phyloP scores from a whole-genome alignment of 92 coral and sea anemone species.

The Blastomussa wellsi region DNA sequence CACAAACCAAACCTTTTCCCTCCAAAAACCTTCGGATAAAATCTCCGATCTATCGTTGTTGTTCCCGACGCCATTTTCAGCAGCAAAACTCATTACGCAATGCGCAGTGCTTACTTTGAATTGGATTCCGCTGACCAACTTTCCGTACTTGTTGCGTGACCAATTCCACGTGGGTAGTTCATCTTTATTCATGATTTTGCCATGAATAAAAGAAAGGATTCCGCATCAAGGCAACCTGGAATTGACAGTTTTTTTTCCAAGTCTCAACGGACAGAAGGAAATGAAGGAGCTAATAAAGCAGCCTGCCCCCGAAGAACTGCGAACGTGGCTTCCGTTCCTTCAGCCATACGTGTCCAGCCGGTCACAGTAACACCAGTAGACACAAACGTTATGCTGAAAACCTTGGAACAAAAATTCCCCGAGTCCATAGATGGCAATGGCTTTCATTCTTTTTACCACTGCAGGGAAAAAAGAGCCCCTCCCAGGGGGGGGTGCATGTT shows the following conservation, averaged over 20 bases:
- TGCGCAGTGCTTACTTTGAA: slow-evolving; percentile 39
- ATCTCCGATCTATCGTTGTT: slow-evolving; percentile 21
- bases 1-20: slow-evolving; percentile 12
- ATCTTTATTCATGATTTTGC: too few relatives aligned
- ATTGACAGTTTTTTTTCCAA: slow-evolving; percentile 36
- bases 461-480: slow-evolving; percentile 22
- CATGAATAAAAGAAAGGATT: slow-evolving; percentile 34
- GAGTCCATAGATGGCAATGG: slow-evolving; percentile 18
- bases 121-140: slow-evolving; percentile 44
- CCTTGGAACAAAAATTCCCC: slow-evolving; percentile 38
- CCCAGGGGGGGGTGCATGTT: too few relatives aligned
- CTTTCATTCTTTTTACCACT: slow-evolving; percentile 47
- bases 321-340: slow-evolving; percentile 28
- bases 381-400: slow-evolving; percentile 32
- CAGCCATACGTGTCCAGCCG: slow-evolving; percentile 28
- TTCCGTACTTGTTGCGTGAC: background rate
- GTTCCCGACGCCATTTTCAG: slow-evolving; percentile 42
- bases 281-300: slow-evolving; percentile 47
- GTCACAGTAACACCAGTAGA: slow-evolving; percentile 43
- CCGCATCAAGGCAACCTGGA: too few relatives aligned
- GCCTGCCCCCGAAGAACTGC: slow-evolving; percentile 39
- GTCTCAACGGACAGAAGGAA: slow-evolving; percentile 44
- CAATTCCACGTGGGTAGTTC: slow-evolving; percentile 26
- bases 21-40: slow-evolving; percentile 17
- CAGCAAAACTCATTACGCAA: slow-evolving; percentile 41